Evolutionary conservation across 2,797 vertebrate genomes (phyloP).

Genomic region (Aulostomus chinensis): DNA sequence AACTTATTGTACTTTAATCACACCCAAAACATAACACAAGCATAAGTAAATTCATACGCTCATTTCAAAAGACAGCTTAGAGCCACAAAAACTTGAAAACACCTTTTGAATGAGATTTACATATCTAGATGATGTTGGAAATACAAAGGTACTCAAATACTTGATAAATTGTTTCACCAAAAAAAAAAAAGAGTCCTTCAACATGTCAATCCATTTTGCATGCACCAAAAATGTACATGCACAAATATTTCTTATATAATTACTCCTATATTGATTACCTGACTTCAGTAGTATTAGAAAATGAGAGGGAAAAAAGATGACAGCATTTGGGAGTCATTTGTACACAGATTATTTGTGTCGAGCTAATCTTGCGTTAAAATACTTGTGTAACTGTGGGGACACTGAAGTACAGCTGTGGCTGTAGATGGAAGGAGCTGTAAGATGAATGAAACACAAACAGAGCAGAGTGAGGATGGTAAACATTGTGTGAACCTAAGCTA

Average conservation of each 20-base stretch:
- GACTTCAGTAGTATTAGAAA: conserved; percentile 86
- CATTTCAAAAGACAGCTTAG: conserved; percentile 70
- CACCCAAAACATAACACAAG: conserved; percentile 72
- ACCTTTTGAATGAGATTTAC: conserved; percentile 38
- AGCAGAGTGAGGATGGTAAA: conserved; percentile 11
- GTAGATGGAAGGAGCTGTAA: too few relatives aligned
- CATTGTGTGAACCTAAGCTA: too few relatives aligned
- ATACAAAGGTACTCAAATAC: conserved; percentile 52
- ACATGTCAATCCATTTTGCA: conserved; percentile 67
- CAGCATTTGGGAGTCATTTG: background rate
- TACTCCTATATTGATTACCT: conserved; percentile 75
- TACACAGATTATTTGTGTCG: background rate
- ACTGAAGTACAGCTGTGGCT: background rate
- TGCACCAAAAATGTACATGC: conserved; percentile 66
- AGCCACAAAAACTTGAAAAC: conserved; percentile 59
- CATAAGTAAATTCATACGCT: conserved; percentile 68
- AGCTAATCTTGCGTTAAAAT: conserved; percentile 3
- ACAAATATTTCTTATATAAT: conserved; percentile 64
- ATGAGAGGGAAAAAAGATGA: conserved; percentile 33
- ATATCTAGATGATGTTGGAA: conserved; percentile 37
- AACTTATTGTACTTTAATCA: conserved; percentile 87
- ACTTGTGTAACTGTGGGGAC: background rate
- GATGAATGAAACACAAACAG: background rate
- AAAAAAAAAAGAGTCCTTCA: conserved; percentile 44
- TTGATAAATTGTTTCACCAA: conserved; percentile 61